Percentiles rank a stretch among this genome's conserved stretches.
phyloP scores from a whole-genome alignment of 2,113 vertebrate species.

The Sceloporus undulatus region DNA sequence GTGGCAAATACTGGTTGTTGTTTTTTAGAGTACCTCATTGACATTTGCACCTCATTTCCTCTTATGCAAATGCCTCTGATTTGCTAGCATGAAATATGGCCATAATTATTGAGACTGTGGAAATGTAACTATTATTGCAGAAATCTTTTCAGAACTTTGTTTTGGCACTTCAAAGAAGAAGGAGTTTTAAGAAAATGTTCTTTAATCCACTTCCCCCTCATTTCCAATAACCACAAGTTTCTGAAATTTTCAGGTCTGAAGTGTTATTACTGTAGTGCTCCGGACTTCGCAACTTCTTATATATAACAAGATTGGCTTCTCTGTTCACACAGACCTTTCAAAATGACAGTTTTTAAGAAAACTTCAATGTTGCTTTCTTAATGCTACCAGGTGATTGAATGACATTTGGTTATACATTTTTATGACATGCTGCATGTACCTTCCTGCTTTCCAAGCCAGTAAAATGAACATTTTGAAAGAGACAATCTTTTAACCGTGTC shows the following conservation, averaged over 20 bases:
- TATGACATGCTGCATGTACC: slow-evolving; percentile 44
- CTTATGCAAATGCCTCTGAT: too few species aligned
- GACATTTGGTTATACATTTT: slow-evolving; percentile 62
- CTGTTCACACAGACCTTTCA: slow-evolving; percentile 52
- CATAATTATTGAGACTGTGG: background rate
- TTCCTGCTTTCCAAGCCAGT: slow-evolving; percentile 38
- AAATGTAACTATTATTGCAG: background rate
- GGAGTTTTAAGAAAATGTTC: slow-evolving; percentile 19
- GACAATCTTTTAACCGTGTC: slow-evolving; percentile 47
- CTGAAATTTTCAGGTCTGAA: slow-evolving; percentile 45
- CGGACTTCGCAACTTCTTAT: slow-evolving; percentile 43
- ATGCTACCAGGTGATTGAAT: slow-evolving; percentile 64
- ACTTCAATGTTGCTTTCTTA: slow-evolving; percentile 63
- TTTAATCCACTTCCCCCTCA: slow-evolving; percentile 14
- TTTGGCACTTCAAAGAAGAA: background rate
- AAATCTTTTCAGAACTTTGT: slow-evolving; percentile 14
- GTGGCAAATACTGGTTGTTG: background rate
- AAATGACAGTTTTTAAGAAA: slow-evolving; percentile 69
- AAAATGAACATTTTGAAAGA: slow-evolving; percentile 62
- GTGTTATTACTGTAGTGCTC: slow-evolving; percentile 39
- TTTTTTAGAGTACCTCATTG: too few species aligned
- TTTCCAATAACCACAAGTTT: slow-evolving; percentile 48
- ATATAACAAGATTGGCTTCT: slow-evolving; percentile 52
- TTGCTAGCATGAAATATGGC: background rate
- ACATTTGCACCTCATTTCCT: background rate